These are phyloP conservation scores for Sebastes flavidus DNA, from an alignment of 2,797 vertebrate genomes.

Conservation along the genomic window DNA sequence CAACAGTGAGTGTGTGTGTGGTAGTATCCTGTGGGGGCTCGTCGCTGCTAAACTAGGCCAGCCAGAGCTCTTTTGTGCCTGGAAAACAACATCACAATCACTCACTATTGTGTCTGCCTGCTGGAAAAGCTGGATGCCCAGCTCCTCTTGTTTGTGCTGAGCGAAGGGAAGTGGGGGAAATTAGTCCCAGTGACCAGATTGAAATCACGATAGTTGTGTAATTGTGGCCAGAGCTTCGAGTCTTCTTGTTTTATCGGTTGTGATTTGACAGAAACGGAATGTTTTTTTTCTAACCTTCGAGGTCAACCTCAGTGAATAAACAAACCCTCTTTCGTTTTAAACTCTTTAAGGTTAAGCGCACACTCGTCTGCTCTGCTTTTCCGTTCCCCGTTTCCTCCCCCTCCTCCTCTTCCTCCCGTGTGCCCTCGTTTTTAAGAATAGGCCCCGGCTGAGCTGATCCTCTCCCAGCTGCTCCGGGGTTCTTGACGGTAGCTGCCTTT, in stretches of 20 bases:
- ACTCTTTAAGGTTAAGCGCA: conserved; percentile 47
- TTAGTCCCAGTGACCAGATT: conserved; percentile 3
- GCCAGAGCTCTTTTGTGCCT: conserved; percentile 40
- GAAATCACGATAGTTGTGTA: conserved; percentile 11
- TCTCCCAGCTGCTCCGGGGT: conserved; percentile 67
- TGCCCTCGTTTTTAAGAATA: conserved; percentile 74
- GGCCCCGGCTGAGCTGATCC: conserved; percentile 56
- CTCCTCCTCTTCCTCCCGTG: neutral
- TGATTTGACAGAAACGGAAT: neutral
- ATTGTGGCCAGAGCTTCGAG: neutral
- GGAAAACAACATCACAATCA: conserved; percentile 26
- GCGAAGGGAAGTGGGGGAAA: neutral
- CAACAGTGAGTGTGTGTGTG: neutral
- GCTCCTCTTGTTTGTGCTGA: conserved; percentile 31
- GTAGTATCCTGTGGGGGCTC: neutral
- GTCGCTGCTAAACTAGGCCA: conserved; percentile 40
- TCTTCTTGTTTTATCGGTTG: neutral
- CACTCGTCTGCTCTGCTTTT: conserved; percentile 42
- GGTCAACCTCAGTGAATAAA: conserved; percentile 29
- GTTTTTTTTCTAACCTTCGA: neutral
- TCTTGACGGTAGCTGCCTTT: conserved; percentile 48
- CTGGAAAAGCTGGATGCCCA: conserved; percentile 15
- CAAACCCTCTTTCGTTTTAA: conserved; percentile 42
- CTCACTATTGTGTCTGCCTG: conserved; percentile 49
- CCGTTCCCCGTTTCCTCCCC: neutral